These are phyloP conservation scores for Drosophila parabipectinata DNA, from an alignment of 1,140 invertebrate species.

Conservation along the genomic window DNA sequence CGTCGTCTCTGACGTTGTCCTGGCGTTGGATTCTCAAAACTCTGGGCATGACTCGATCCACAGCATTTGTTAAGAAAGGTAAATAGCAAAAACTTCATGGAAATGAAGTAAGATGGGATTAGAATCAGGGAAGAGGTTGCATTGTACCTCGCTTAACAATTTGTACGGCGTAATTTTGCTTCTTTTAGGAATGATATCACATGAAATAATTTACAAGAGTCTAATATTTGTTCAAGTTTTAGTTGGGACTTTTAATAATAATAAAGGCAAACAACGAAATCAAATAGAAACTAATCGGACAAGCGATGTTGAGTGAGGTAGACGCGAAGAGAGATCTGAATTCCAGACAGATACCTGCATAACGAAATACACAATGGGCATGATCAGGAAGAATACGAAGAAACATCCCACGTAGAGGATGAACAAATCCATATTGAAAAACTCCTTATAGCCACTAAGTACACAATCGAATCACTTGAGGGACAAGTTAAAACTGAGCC, in stretches of 20 bases:
- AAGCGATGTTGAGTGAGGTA: slow-evolving; percentile 1
- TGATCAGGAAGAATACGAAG: slow-evolving; percentile 55
- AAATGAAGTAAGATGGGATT: neutral
- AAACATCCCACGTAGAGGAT: slow-evolving; percentile 50
- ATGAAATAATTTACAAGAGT: neutral
- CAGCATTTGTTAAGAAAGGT: slow-evolving; percentile 49
- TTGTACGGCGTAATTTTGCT: neutral
- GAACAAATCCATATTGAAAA: slow-evolving; percentile 52
- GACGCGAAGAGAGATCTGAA: neutral
- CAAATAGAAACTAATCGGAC: neutral
- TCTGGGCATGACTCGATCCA: slow-evolving; percentile 14
- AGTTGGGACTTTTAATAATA: neutral
- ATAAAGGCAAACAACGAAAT: neutral
- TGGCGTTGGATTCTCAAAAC: slow-evolving; percentile 1
- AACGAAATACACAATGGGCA: slow-evolving; percentile 55
- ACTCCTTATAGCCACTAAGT: neutral
- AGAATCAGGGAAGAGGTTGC: neutral
- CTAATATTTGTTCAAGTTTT: no score
- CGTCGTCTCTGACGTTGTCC: slow-evolving; percentile 4
- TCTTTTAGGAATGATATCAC: slow-evolving; percentile 1
- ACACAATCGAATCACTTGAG: slow-evolving; percentile 48
- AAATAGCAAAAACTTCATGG: slow-evolving; percentile 57
- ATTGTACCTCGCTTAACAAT: slow-evolving; percentile 2
- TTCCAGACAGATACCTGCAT: slow-evolving; percentile 51
- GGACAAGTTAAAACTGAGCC: slow-evolving; percentile 35